These are phyloP conservation scores for Apeltes quadracus DNA, from an alignment of 2,113 vertebrate genomes.

Conservation along the genomic window DNA sequence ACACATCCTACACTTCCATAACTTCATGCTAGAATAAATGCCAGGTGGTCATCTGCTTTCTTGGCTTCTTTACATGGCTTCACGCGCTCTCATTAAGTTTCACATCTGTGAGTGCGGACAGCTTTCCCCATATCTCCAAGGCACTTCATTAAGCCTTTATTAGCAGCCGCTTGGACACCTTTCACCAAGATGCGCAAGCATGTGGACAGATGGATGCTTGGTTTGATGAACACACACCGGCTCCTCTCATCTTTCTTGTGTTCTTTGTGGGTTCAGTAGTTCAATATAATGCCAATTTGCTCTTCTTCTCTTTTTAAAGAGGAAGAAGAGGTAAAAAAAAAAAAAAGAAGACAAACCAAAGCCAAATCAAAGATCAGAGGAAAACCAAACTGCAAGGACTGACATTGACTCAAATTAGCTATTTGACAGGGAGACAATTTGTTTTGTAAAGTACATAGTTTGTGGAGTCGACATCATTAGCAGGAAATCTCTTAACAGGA, in stretches of 20 bases:
- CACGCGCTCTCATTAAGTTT: slow-evolving; percentile 68
- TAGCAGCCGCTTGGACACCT: slow-evolving; percentile 49
- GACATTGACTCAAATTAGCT: slow-evolving; percentile 74
- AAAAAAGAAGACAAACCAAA: neutral
- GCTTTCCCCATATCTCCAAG: slow-evolving; percentile 51
- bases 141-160: slow-evolving; percentile 72
- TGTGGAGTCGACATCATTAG: slow-evolving; percentile 63
- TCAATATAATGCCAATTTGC: slow-evolving; percentile 14
- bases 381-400: slow-evolving; percentile 33
- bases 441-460: slow-evolving; percentile 57
- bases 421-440: slow-evolving; percentile 68
- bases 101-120: slow-evolving; percentile 68
- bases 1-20: slow-evolving; percentile 21
- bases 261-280: slow-evolving; percentile 1
- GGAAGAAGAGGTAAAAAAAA: neutral
- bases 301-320: neutral
- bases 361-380: slow-evolving; percentile 39
- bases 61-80: slow-evolving; percentile 38
- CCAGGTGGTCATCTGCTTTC: slow-evolving; percentile 46
- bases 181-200: slow-evolving; percentile 14
- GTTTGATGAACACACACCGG: slow-evolving; percentile 16
- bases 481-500: slow-evolving; percentile 49
- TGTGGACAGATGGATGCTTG: slow-evolving; percentile 15
- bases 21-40: slow-evolving; percentile 14
- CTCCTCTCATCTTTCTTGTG: slow-evolving; percentile 4